phyloP scores from a whole-genome alignment of 1,140 invertebrate genomes.

The Galendromus occidentalis region DNA sequence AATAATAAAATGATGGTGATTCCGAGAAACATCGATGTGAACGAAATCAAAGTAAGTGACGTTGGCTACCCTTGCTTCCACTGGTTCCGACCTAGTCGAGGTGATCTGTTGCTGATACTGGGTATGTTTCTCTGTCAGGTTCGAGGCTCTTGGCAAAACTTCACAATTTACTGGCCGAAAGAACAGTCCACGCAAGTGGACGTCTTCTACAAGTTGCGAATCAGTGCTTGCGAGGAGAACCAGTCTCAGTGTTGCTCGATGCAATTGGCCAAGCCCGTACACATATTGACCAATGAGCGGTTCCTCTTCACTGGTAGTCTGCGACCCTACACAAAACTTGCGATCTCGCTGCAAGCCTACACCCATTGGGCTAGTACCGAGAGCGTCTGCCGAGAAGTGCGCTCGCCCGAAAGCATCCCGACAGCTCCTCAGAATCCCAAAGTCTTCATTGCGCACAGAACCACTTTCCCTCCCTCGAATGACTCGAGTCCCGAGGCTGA shows the following conservation, averaged over 20 bases:
- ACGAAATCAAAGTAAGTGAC: neutral
- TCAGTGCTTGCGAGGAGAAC: slow-evolving; percentile 29
- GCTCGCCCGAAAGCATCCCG: neutral
- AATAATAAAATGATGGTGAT: neutral
- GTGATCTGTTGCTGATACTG: too few species aligned
- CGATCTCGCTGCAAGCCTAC: neutral
- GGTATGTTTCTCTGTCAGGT: slow-evolving; percentile 34
- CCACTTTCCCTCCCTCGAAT: slow-evolving; percentile 11
- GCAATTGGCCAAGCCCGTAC: neutral
- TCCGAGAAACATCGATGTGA: neutral
- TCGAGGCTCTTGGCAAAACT: slow-evolving; percentile 45
- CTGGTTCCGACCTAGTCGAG: too few species aligned
- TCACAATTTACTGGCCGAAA: slow-evolving; percentile 52
- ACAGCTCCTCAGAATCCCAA: neutral
- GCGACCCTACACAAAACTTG: neutral
- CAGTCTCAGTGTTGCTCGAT: slow-evolving; percentile 21
- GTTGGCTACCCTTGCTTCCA: neutral
- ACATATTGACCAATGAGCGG: neutral
- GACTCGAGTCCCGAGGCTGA: slow-evolving; percentile 27
- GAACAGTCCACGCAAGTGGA: slow-evolving; percentile 35
- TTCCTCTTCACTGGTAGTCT: neutral
- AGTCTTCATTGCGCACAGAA: neutral
- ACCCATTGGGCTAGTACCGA: neutral
- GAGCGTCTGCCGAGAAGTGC: neutral
- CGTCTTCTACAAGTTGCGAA: slow-evolving; percentile 59